These are phyloP conservation scores for Cebidichthys violaceus DNA, from an alignment of 2,113 vertebrate genomes.

Conservation along the genomic window DNA sequence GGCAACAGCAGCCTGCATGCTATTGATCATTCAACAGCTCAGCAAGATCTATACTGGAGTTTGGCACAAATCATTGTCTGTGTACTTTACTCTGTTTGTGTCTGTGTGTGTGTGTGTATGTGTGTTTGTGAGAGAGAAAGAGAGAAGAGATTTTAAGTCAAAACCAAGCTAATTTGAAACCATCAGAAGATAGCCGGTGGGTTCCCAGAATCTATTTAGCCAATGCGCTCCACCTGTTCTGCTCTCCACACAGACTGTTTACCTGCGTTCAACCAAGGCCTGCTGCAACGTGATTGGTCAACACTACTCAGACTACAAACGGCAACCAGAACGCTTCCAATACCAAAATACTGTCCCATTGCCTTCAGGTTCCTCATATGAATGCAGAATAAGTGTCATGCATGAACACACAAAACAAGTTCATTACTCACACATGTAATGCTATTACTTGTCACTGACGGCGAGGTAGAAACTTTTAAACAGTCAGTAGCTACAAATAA, in stretches of 20 bases:
- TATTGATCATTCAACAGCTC: constrained; percentile 45
- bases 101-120: not conserved
- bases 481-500: not conserved
- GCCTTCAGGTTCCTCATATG: not conserved
- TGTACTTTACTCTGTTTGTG: not conserved
- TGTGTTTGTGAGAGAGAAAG: not conserved
- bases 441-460: not conserved
- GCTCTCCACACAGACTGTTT: not conserved
- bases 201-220: not conserved
- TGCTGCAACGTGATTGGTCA: not conserved
- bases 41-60: constrained; percentile 12
- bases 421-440: not conserved
- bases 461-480: not conserved
- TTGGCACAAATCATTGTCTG: not conserved
- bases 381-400: not conserved
- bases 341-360: not conserved
- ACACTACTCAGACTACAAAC: not conserved
- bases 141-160: not conserved
- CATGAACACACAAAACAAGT: not conserved
- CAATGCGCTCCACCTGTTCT: not conserved
- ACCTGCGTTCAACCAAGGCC: not conserved
- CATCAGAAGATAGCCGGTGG: not conserved
- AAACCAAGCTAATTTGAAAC: not conserved
- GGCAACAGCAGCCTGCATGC: constrained; percentile 12
- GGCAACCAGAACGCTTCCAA: not conserved